Conservation (phyloP, 1,140 invertebrate genomes). For the Tetragnatha versicolor region DNA sequence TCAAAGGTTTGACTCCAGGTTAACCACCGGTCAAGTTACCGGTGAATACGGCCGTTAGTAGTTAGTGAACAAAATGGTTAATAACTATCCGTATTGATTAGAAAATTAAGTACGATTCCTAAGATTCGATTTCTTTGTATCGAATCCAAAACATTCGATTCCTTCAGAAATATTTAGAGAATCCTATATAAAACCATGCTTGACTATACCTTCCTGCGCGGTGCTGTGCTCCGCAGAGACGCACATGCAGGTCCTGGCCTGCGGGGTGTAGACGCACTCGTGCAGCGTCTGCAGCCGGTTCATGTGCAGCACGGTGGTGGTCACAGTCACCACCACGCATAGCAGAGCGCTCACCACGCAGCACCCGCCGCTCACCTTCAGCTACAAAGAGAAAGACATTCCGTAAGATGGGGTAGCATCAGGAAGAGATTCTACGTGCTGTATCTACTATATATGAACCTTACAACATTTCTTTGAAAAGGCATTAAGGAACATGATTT, state of each 20-base stretch:
- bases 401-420: not conserved
- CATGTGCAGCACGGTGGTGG: constrained; percentile 92
- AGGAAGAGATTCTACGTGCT: no score
- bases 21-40: no score
- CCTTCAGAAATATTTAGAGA: no score
- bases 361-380: constrained; percentile 84
- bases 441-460: no score
- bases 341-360: constrained; percentile 82
- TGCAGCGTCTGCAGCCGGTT: constrained; percentile 83
- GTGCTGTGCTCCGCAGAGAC: constrained; percentile 61
- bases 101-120: no score
- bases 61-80: no score
- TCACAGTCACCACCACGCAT: constrained; percentile 85
- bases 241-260: constrained; percentile 79
- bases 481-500: not conserved
- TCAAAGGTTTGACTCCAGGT: no score
- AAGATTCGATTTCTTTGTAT: no score
- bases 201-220: constrained; percentile 45
- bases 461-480: not conserved
- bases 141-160: no score
- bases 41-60: no score
- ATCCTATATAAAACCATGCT: no score
- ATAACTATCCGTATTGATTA: no score
- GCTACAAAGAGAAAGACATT: constrained; percentile 67
- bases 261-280: constrained; percentile 84